Conservation (phyloP, 2,888 invertebrate genomes). For the Pinctada fucata region DNA sequence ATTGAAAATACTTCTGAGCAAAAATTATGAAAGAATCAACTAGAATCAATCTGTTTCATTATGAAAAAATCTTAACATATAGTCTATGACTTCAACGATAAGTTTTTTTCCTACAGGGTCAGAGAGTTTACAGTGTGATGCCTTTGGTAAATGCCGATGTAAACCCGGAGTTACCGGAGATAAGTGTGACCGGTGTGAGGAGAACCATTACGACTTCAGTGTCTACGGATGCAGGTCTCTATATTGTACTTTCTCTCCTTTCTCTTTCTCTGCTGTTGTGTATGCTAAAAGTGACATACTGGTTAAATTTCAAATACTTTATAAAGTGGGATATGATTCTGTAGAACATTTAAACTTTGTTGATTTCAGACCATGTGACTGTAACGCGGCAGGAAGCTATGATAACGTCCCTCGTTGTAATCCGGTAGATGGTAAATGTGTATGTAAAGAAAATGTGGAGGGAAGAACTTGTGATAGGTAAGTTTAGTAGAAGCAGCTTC, state of each 20-base stretch:
- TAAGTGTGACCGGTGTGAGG: slow-evolving; percentile 91
- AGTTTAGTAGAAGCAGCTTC: slow-evolving; percentile 60
- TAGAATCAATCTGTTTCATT: no score
- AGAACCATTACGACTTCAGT: slow-evolving; percentile 94
- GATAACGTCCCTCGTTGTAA: slow-evolving; percentile 91
- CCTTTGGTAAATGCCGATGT: slow-evolving; percentile 94
- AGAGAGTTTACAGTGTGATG: slow-evolving; percentile 91
- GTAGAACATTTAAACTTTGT: background rate
- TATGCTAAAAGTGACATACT: background rate
- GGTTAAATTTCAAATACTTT: background rate
- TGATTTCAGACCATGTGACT: slow-evolving; percentile 87
- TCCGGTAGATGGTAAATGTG: slow-evolving; percentile 83
- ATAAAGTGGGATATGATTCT: background rate
- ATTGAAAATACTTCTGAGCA: no score
- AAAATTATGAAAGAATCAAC: no score
- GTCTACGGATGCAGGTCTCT: slow-evolving; percentile 86
- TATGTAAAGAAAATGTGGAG: slow-evolving; percentile 87
- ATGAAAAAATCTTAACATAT: no score
- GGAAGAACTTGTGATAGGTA: slow-evolving; percentile 93
- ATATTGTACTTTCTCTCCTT: background rate
- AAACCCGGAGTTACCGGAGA: slow-evolving; percentile 97
- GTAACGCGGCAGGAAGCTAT: slow-evolving; percentile 89
- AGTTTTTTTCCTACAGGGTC: slow-evolving; percentile 78
- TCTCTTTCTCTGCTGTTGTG: background rate
- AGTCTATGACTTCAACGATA: no score